These are phyloP conservation scores for Amphipyra berbera DNA, from an alignment of 2,888 invertebrate species.

Conservation along the genomic window DNA sequence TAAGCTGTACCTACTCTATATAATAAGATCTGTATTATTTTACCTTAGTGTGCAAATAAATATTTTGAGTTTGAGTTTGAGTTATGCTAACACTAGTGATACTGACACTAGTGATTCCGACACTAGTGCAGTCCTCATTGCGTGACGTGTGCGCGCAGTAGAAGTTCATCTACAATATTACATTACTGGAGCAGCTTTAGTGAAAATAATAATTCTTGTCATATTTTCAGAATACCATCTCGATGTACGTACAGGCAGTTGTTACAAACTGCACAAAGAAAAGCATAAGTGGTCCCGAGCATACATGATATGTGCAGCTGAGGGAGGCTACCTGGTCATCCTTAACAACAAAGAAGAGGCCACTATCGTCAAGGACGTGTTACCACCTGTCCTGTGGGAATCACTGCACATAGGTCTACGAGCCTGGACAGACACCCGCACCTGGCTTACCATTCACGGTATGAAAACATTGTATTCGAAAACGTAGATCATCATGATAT, in stretches of 20 bases:
- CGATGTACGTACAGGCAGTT: conserved; percentile 25
- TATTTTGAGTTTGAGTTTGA: no score
- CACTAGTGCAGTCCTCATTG: no score
- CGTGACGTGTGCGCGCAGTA: no score
- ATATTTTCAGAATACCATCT: conserved; percentile 27
- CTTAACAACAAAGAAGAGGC: conserved; percentile 36
- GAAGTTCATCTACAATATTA: no score
- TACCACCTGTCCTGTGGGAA: conserved; percentile 6
- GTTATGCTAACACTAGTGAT: no score
- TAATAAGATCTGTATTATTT: no score
- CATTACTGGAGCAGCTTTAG: no score
- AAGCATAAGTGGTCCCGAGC: conserved; percentile 13
- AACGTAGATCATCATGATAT: no score
- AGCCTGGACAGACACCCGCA: conserved; percentile 11
- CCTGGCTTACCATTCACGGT: conserved; percentile 26
- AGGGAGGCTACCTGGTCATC: conserved; percentile 32
- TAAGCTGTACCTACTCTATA: no score
- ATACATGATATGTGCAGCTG: conserved; percentile 18
- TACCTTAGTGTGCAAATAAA: no score
- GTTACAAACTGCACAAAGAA: conserved; percentile 26
- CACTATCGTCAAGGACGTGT: conserved; percentile 10
- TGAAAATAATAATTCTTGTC: no score
- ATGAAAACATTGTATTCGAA: not conserved
- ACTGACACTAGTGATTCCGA: no score
- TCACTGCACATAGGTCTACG: conserved; percentile 10